These are phyloP conservation scores for Plodia interpunctella DNA, from an alignment of 1,140 invertebrate species.

Conservation along the genomic window DNA sequence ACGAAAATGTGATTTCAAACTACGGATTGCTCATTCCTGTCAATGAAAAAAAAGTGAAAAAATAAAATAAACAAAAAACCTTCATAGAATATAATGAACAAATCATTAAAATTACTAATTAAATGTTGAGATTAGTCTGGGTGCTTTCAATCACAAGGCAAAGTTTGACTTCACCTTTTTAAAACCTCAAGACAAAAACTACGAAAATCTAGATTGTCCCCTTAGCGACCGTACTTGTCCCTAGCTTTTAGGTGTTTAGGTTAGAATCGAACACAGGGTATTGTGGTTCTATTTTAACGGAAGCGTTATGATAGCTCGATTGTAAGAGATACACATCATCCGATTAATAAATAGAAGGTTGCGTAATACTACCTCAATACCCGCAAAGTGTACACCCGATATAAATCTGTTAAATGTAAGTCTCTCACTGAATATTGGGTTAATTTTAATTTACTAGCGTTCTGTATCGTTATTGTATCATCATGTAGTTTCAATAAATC, in stretches of 20 bases:
- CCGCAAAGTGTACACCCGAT: slow-evolving; percentile 59
- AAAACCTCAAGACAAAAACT: neutral
- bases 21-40: neutral
- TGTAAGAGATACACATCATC: slow-evolving; percentile 51
- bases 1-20: neutral
- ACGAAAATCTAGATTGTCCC: slow-evolving; percentile 36
- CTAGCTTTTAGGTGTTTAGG: slow-evolving; percentile 69
- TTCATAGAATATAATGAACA: too few relatives aligned
- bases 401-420: slow-evolving; percentile 62
- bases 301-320: slow-evolving; percentile 63
- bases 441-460: slow-evolving; percentile 13
- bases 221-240: slow-evolving; percentile 70
- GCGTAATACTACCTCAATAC: slow-evolving; percentile 74
- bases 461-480: too few relatives aligned
- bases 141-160: too few relatives aligned
- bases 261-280: slow-evolving; percentile 73
- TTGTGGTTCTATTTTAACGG: slow-evolving; percentile 74
- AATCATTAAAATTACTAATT: too few relatives aligned
- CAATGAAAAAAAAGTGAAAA: too few relatives aligned
- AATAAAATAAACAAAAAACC: too few relatives aligned
- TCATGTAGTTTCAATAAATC: too few relatives aligned
- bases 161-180: too few relatives aligned
- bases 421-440: slow-evolving; percentile 36
- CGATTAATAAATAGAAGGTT: slow-evolving; percentile 39
- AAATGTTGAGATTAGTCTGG: too few relatives aligned